phyloP scores from a whole-genome alignment of 2,797 vertebrate genomes.

The Taeniopygia guttata region DNA sequence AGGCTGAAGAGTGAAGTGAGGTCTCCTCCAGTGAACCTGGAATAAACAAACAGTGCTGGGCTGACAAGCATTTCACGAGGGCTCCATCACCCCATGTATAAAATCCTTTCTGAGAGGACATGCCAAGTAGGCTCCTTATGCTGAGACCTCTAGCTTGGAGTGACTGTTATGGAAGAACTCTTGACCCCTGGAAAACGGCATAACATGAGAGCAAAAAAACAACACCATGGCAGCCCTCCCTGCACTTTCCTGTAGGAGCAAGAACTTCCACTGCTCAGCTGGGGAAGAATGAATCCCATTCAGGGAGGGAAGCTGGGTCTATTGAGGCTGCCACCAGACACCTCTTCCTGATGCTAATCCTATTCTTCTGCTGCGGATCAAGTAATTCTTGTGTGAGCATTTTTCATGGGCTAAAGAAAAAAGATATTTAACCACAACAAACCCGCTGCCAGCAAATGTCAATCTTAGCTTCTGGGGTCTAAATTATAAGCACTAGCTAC shows the following conservation, averaged over 20 bases:
- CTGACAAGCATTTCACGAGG: neutral
- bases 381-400: constrained; percentile 28
- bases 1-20: neutral
- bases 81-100: neutral
- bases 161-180: constrained; percentile 25
- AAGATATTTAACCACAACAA: constrained; percentile 53
- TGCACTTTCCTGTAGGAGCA: neutral
- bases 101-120: neutral
- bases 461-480: constrained; percentile 17
- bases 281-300: constrained; percentile 38
- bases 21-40: constrained; percentile 24
- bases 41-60: neutral
- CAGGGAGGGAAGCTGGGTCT: neutral
- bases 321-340: constrained; percentile 3
- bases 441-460: constrained; percentile 37
- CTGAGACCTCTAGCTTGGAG: neutral
- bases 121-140: neutral
- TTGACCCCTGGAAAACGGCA: constrained; percentile 31
- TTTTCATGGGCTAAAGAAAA: constrained; percentile 47
- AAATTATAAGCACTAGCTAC: neutral
- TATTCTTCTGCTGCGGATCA: constrained; percentile 48
- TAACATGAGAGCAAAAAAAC: constrained; percentile 31
- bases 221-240: neutral
- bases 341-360: constrained; percentile 55
- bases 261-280: neutral